These are phyloP conservation scores for Scaptomyza pallida DNA, from an alignment of 1,140 invertebrate genomes.

Conservation along the genomic window DNA sequence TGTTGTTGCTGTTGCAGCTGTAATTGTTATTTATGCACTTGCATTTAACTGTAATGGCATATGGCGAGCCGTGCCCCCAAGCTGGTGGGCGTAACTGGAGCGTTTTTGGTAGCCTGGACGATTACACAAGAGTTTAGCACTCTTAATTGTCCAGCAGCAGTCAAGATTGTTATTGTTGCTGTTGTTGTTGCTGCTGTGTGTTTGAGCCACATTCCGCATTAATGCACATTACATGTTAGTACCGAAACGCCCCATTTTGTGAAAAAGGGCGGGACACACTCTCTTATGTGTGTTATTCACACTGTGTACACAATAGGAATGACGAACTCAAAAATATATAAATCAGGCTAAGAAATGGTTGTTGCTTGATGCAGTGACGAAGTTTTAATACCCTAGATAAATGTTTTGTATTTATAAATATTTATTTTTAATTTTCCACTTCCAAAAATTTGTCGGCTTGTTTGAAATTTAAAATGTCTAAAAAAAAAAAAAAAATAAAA, in stretches of 20 bases:
- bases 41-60: constrained; percentile 77
- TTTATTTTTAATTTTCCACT: no score
- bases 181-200: background rate
- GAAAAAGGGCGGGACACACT: background rate
- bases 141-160: constrained; percentile 53
- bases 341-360: constrained; percentile 11
- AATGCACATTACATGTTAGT: constrained; percentile 28
- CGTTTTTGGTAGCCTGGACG: constrained; percentile 56
- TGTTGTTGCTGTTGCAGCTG: constrained; percentile 51
- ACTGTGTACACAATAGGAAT: constrained; percentile 24
- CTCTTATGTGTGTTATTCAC: constrained; percentile 15
- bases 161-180: background rate
- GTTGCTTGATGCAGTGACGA: background rate
- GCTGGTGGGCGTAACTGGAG: constrained; percentile 65
- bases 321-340: constrained; percentile 27
- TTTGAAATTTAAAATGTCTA: no score
- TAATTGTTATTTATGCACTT: constrained; percentile 82
- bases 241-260: constrained; percentile 12
- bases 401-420: no score
- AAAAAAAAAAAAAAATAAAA: no score
- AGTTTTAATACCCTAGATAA: background rate
- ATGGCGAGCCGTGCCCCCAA: constrained; percentile 62
- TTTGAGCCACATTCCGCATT: constrained; percentile 14
- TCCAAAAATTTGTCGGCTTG: no score
- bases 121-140: constrained; percentile 65